Base-by-base conservation (phyloP, 2,797 vertebrate species). In the Acipenser ruthenus region DNA sequence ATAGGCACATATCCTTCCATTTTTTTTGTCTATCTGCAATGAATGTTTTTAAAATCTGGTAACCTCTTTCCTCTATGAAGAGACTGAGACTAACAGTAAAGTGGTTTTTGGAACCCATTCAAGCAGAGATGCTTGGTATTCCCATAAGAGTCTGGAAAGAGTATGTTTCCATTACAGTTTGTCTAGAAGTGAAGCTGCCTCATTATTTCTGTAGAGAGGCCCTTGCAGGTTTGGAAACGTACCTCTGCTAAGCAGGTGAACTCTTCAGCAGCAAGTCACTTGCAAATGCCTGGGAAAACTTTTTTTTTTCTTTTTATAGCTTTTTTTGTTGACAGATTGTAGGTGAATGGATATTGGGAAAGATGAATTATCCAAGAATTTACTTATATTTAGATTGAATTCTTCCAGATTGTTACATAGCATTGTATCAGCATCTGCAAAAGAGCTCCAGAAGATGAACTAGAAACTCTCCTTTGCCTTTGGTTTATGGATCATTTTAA, bases 101-200 rank as follows among this genome's bases (percentile, higher is more conserved):
- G 70, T 77, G 66, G 73, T 73, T 79, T 80, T 72, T 85, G 82
- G 86, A 82, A 81, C 67, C 73, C 69, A 69, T 65, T 86, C 78
- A 84, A 77, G 72, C 81, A 73, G 86, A 86, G 82, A 77, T 82
- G 78, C 83, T 86, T 78, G 71, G 73, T 86, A 79, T 90, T 92
- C 88, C 88, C 88, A 79, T 4, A 6, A 60, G 84, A 87, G 86
- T 93, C 91, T 94, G 90, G 85, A 85, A 89, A 84, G 84, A 62
- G 69, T 82, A 79, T 70, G 74, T 87, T 89, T 86, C 81, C 82
- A 73, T 76, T 84, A 85, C 76, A 69, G 79, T 70, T 79, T 65
- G 73, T 89, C 86, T 72, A 82, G 74, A 85, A 55, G 85, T 73
- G 59, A 76, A 73, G 81, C 79, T 52, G 8, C 3, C 73, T 70